Evolutionary conservation across 2,888 invertebrate species (phyloP).

Genomic region (Muscina levida): DNA sequence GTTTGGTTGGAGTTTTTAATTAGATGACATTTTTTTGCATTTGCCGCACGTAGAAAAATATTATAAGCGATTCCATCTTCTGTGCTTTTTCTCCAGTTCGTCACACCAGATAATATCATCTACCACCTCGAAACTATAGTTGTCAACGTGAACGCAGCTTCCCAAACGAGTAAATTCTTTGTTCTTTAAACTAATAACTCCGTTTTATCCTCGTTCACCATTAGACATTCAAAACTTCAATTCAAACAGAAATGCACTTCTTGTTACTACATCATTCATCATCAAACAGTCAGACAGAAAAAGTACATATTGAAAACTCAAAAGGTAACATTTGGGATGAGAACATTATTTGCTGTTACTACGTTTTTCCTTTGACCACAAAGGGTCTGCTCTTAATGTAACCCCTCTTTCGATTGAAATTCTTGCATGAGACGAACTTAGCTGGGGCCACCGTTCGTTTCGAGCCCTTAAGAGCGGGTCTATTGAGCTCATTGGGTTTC

Average conservation of each 20-base stretch:
- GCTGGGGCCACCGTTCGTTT: slow-evolving; percentile 87
- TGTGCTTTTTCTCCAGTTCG: no score
- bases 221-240: slow-evolving; percentile 25
- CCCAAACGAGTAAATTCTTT: no score
- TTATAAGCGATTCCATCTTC: no score
- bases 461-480: slow-evolving; percentile 89
- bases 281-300: slow-evolving; percentile 18
- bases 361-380: slow-evolving; percentile 89
- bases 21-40: no score
- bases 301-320: neutral
- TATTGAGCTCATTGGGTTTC: slow-evolving; percentile 95
- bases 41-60: no score
- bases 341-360: slow-evolving; percentile 72
- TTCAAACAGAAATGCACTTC: slow-evolving; percentile 32
- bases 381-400: slow-evolving; percentile 93
- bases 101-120: no score
- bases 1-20: no score
- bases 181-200: no score
- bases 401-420: slow-evolving; percentile 92
- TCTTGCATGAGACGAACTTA: slow-evolving; percentile 92
- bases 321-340: slow-evolving; percentile 3
- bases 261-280: neutral
- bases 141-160: no score
- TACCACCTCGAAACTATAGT: no score
- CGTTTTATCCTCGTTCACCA: no score